phyloP scores from a whole-genome alignment of 2,888 invertebrate species.

The Lordiphosa andalusiaca region DNA sequence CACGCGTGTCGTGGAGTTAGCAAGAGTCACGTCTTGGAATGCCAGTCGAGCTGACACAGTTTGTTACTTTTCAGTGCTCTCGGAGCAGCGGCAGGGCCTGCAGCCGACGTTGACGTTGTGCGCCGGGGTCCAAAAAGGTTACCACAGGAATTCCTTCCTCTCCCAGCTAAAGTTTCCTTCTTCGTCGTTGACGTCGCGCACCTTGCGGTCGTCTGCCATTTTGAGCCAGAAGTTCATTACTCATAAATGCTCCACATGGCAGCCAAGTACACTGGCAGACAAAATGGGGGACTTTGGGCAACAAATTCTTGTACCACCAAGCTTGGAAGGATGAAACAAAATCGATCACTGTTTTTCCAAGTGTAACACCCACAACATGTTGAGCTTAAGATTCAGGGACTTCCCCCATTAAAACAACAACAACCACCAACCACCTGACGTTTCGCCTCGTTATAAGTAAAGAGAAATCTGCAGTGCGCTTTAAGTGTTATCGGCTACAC shows the following conservation, averaged over 20 bases:
- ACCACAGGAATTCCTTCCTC: slow-evolving; percentile 30
- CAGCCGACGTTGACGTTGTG: slow-evolving; percentile 50
- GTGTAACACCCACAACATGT: slow-evolving; percentile 9
- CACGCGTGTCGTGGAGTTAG: slow-evolving; percentile 10
- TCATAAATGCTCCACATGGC: slow-evolving; percentile 76
- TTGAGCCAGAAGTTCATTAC: slow-evolving; percentile 76
- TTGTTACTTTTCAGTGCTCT: slow-evolving; percentile 65
- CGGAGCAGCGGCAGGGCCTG: slow-evolving; percentile 36
- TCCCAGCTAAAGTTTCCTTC: slow-evolving; percentile 28
- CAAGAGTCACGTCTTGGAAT: slow-evolving; percentile 68
- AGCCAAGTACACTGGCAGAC: slow-evolving; percentile 1
- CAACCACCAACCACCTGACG: slow-evolving; percentile 34
- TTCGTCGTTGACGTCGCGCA: slow-evolving; percentile 50
- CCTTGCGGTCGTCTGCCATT: slow-evolving; percentile 73
- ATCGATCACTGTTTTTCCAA: background rate
- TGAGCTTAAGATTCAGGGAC: slow-evolving; percentile 3
- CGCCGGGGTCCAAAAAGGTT: slow-evolving; percentile 45
- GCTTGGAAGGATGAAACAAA: no score
- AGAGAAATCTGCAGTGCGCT: slow-evolving; percentile 71
- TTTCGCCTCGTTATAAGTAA: slow-evolving; percentile 70
- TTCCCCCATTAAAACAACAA: slow-evolving; percentile 63
- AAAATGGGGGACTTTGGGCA: no score
- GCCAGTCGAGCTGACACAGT: slow-evolving; percentile 73
- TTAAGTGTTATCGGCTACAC: slow-evolving; percentile 75
- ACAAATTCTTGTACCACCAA: no score